A percentile compares a stretch with the other conserved stretches of the same genome.
Conservation (phyloP, 2,888 invertebrate species). For the Alsophila aescularia region DNA sequence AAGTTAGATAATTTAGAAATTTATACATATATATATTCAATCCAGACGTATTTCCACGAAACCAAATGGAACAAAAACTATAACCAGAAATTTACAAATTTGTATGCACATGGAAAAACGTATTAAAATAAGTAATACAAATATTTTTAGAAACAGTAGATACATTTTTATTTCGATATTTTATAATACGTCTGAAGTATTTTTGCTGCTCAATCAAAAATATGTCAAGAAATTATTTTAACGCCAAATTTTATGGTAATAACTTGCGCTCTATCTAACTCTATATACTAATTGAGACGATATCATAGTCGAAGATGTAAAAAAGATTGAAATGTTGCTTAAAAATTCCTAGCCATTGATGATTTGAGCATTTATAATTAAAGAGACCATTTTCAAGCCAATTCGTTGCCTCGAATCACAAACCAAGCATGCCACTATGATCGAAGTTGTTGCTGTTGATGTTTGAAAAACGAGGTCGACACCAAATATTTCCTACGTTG, state of each 20-base stretch:
- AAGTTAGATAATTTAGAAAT: conserved; percentile 9
- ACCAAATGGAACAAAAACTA: background rate
- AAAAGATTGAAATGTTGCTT: background rate
- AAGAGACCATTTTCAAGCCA: conserved; percentile 19
- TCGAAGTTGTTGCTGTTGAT: conserved; percentile 7
- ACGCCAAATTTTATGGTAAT: too few relatives aligned
- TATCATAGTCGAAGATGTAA: too few relatives aligned
- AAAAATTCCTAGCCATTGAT: background rate
- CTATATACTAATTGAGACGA: too few relatives aligned
- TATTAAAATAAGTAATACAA: background rate
- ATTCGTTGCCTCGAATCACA: conserved; percentile 1
- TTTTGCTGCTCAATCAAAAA: too few relatives aligned
- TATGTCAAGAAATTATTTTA: too few relatives aligned
- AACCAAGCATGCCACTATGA: conserved; percentile 4
- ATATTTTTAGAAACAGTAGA: too few relatives aligned
- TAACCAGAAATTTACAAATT: background rate
- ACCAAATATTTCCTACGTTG: conserved; percentile 15
- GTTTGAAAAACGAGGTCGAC: conserved; percentile 11
- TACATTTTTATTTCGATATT: too few relatives aligned
- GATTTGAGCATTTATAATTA: background rate
- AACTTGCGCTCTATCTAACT: too few relatives aligned
- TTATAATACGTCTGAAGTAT: background rate
- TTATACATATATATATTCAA: conserved; percentile 10
- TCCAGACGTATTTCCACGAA: conserved; percentile 3
- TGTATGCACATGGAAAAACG: background rate